Base-by-base conservation (phyloP, 2,113 vertebrate species). In the Stigmatopora argus region DNA sequence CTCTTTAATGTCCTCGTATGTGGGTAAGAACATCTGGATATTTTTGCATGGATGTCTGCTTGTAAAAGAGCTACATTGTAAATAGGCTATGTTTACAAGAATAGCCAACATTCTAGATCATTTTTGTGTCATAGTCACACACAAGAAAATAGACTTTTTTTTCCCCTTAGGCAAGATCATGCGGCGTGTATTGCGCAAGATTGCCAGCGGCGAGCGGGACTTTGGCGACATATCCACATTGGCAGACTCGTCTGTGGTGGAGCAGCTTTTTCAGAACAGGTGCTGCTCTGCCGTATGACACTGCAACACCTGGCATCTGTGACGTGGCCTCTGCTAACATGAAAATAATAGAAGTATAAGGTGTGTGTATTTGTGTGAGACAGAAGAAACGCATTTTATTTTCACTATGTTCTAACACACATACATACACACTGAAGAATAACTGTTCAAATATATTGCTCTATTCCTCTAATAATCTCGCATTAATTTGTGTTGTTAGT, bases 141-240 rank as follows among this genome's bases (percentile, higher is more conserved):
- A 21, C 51, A 5, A 10, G 0, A 23, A 53, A 53, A 6, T 57
- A 2, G 15, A 3, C 0, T 21, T 15, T 31, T 5, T 64, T 52
- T 69, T 41, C 70, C 26, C 26, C 26, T 31, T 31, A 99, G 97
- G 97, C 31, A 99, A 99, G 89, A 99, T 99, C 77, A 97, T 98
- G 92, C 89, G 97, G 0, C 89, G 97, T 10, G 87, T 99, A 38
- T 88, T 99, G 52, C 89, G 92, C 60, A 95, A 99, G 83, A 96
- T 99, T 34, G 97, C 96, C 73, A 86, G 91, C n/a, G 91, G 94
- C 4, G 95, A 98, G 71, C 91, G 72, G 0, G 94, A 99, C 52
- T 75, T 99, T 62, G 97, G 96, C 9, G 96, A 99, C 68, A 80
- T 86, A 58, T 98, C 96, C 59, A 99, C 96, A 9, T 86, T 99